These are phyloP conservation scores for Cephalopholis sonnerati DNA, from an alignment of 2,113 vertebrate species.

Conservation along the genomic window DNA sequence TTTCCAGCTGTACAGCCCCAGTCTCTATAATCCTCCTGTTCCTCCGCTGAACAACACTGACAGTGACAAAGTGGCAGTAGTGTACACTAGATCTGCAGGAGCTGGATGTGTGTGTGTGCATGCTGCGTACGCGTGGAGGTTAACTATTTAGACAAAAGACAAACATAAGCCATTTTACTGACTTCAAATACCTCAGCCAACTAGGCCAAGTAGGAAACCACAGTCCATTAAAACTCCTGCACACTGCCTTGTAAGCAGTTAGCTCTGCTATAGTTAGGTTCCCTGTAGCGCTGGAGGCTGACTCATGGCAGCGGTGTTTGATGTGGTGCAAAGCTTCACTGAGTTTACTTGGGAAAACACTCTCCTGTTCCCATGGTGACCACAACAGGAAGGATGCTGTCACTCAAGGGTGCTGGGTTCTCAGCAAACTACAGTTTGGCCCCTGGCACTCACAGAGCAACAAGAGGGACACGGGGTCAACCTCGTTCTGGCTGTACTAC, in stretches of 20 bases:
- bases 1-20: constrained; percentile 74
- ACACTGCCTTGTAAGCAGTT: constrained; percentile 78
- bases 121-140: constrained; percentile 25
- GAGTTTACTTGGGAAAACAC: constrained; percentile 76
- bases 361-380: constrained; percentile 75
- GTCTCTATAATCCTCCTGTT: constrained; percentile 33
- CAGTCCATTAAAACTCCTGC: constrained; percentile 67
- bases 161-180: constrained; percentile 52
- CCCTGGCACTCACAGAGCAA: constrained; percentile 29
- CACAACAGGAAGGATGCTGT: constrained; percentile 75
- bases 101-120: constrained; percentile 24
- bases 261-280: constrained; percentile 72
- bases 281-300: constrained; percentile 74
- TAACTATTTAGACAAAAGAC: constrained; percentile 58
- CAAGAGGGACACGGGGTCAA: constrained; percentile 36
- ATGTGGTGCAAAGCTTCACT: constrained; percentile 71
- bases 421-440: constrained; percentile 37
- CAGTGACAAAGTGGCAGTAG: constrained; percentile 8
- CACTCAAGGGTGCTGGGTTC: constrained; percentile 54
- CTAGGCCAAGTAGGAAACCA: constrained; percentile 70
- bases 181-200: constrained; percentile 60
- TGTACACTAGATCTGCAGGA: constrained; percentile 15
- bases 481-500: constrained; percentile 22
- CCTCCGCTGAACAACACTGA: constrained; percentile 29
- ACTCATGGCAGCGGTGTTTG: constrained; percentile 74